Conservation (phyloP, 2,888 invertebrate genomes). For the Orchesellides sinensis region DNA sequence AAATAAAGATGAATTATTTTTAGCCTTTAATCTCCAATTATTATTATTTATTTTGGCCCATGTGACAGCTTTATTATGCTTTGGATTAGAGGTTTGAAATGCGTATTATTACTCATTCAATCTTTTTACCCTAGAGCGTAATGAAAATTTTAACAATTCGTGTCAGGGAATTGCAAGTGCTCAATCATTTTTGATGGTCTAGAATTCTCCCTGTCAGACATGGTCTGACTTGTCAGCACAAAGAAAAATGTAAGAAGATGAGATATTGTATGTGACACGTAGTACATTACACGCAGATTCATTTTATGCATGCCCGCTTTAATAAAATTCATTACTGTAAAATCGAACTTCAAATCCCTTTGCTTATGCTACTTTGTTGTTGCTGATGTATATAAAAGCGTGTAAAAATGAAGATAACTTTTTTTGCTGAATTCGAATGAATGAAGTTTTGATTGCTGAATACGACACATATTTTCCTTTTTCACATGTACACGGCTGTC, state of each 20-base stretch:
- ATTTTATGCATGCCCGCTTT: background rate
- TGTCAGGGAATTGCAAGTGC: background rate
- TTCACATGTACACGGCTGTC: too few species aligned
- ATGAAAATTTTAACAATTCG: constrained; percentile 1
- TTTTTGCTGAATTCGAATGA: too few species aligned
- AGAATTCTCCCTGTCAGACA: constrained; percentile 2
- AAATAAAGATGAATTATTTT: constrained; percentile 48
- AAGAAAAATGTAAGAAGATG: background rate
- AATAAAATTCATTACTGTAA: background rate
- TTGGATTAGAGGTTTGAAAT: constrained; percentile 23
- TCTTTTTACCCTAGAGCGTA: background rate
- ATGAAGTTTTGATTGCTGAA: too few species aligned
- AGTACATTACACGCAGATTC: background rate
- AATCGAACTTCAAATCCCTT: too few species aligned
- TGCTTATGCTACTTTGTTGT: too few species aligned
- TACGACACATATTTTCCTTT: too few species aligned
- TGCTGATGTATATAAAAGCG: too few species aligned
- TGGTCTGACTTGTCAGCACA: background rate
- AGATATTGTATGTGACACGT: background rate
- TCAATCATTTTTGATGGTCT: constrained; percentile 2
- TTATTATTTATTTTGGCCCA: constrained; percentile 25
- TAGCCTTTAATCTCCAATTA: constrained; percentile 38
- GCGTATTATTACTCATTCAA: constrained; percentile 28
- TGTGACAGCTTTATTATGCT: constrained; percentile 38
- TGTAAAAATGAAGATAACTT: too few species aligned